Conservation (phyloP, 1,140 invertebrate genomes). For the Theocolax elegans region DNA sequence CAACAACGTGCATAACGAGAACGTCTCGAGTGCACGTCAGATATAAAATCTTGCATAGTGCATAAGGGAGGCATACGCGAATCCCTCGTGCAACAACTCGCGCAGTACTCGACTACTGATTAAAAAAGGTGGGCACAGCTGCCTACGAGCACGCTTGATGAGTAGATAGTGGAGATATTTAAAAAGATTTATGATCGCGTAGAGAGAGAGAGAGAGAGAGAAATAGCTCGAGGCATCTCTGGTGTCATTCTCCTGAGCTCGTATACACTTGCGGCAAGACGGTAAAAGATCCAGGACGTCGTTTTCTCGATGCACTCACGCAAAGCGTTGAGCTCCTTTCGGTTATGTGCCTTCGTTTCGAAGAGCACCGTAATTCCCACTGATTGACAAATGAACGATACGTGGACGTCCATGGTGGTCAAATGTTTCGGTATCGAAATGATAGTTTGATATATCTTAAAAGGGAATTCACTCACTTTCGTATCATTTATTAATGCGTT, state of each 20-base stretch:
- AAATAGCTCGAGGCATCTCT: slow-evolving; percentile 19
- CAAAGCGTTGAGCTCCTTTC: too few relatives aligned
- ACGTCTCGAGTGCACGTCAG: slow-evolving; percentile 23
- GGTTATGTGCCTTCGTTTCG: too few relatives aligned
- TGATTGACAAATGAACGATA: slow-evolving; percentile 29
- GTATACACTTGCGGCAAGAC: too few relatives aligned
- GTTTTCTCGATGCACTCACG: too few relatives aligned
- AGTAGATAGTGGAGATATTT: slow-evolving; percentile 44
- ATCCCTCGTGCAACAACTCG: too few relatives aligned
- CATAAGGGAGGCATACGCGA: neutral
- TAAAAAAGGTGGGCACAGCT: slow-evolving; percentile 13
- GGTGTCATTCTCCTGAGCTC: slow-evolving; percentile 43
- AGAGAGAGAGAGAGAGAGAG: neutral
- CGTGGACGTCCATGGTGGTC: neutral
- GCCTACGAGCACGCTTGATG: too few relatives aligned
- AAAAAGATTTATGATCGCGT: slow-evolving; percentile 48
- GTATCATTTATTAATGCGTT: too few relatives aligned
- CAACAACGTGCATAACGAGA: slow-evolving; percentile 39
- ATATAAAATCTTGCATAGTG: neutral
- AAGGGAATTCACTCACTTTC: too few relatives aligned
- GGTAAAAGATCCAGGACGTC: too few relatives aligned
- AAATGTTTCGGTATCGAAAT: neutral
- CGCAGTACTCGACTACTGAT: slow-evolving; percentile 17
- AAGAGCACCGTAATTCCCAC: neutral
- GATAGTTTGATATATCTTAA: slow-evolving; percentile 2